Evolutionary conservation across 2,888 invertebrate species (phyloP).

Genomic region (Clusia tigrina): DNA sequence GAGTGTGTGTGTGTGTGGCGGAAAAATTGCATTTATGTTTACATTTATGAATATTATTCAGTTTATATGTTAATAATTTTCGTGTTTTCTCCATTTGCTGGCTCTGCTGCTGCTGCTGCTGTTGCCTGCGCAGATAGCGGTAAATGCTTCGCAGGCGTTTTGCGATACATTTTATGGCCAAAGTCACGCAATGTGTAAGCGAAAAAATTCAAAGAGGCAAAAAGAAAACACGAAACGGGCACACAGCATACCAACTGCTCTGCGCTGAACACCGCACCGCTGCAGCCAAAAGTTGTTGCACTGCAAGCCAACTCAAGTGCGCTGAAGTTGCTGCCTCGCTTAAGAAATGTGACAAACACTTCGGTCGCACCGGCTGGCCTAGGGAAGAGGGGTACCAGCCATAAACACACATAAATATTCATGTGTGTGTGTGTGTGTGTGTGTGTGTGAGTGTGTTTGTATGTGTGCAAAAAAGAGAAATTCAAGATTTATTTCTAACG

Average conservation of each 20-base stretch:
- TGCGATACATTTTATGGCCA: slow-evolving; percentile 52
- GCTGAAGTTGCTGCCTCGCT: not conserved
- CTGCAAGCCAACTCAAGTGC: not conserved
- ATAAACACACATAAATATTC: too few species aligned
- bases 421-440: too few species aligned
- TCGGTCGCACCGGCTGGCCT: too few species aligned
- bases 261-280: not conserved
- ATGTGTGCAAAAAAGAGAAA: too few species aligned
- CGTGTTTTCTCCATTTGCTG: slow-evolving; percentile 31
- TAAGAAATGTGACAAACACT: not conserved
- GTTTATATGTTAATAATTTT: slow-evolving; percentile 55
- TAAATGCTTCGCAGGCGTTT: slow-evolving; percentile 56
- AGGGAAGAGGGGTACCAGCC: too few species aligned
- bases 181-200: slow-evolving; percentile 53
- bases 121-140: slow-evolving; percentile 14
- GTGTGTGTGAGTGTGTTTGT: too few species aligned
- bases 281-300: not conserved
- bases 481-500: not conserved
- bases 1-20: too few species aligned
- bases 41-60: slow-evolving; percentile 57
- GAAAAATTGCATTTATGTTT: slow-evolving; percentile 50
- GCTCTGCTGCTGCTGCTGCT: slow-evolving; percentile 3
- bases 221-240: not conserved
- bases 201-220: slow-evolving; percentile 34
- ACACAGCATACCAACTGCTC: not conserved